Conservation (phyloP, 2,113 vertebrate species). For the Loxodonta africana region DNA sequence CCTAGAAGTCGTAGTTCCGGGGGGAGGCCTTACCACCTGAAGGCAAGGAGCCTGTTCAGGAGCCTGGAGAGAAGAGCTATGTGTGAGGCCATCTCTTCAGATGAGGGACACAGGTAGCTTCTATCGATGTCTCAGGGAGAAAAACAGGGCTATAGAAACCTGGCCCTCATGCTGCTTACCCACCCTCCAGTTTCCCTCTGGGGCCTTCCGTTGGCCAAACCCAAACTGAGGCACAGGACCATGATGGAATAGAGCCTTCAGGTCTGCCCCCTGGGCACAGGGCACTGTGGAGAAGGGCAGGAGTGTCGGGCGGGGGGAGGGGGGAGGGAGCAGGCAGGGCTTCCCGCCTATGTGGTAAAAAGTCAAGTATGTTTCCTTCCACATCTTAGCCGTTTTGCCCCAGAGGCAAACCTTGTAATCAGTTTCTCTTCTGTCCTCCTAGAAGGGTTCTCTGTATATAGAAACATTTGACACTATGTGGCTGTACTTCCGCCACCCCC, state of each 20-base stretch:
- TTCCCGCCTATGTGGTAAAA: too few species aligned
- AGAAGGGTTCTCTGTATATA: background rate
- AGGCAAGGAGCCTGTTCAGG: background rate
- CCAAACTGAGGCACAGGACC: background rate
- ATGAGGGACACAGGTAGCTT: fast-evolving
- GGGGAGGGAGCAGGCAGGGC: too few species aligned
- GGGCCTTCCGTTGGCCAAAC: background rate
- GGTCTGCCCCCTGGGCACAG: background rate
- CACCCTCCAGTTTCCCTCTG: too few species aligned
- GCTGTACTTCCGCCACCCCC: background rate
- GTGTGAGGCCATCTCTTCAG: background rate
- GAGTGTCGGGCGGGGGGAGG: too few species aligned
- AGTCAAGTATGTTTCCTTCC: background rate
- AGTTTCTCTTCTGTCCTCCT: background rate
- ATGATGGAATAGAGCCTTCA: fast-evolving
- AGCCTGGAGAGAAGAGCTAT: background rate
- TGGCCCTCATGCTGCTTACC: background rate
- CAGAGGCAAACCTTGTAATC: background rate
- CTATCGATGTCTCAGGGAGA: background rate
- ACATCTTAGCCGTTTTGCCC: fast-evolving
- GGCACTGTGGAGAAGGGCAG: background rate
- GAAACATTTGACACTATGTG: background rate
- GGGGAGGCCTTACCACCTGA: background rate
- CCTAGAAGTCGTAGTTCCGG: background rate
- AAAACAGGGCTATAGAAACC: background rate